phyloP scores from a whole-genome alignment of 2,888 invertebrate species.

The Cristatella mucedo region DNA sequence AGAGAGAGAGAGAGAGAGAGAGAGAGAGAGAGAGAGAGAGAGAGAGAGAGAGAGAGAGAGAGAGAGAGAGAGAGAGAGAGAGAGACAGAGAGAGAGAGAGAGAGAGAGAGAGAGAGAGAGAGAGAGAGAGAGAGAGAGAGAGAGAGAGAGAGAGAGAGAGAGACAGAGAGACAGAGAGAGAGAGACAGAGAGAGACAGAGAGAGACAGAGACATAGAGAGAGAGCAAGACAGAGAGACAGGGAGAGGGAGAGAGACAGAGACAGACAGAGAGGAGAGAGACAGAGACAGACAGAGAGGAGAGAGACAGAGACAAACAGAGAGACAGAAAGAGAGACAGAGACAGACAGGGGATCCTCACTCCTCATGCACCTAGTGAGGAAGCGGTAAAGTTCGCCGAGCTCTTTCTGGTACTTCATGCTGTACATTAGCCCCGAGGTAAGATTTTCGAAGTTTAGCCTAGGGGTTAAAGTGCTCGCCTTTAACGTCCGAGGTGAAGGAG shows the following conservation, averaged over 20 bases:
- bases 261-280: conserved; percentile 7
- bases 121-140: conserved; percentile 10
- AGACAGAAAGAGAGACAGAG: no score
- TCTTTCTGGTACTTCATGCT: no score
- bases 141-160: conserved; percentile 4
- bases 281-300: no score
- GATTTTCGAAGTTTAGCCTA: no score
- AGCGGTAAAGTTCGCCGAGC: no score
- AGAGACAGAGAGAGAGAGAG: conserved; percentile 11
- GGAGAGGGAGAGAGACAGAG: conserved; percentile 3
- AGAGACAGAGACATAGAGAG: conserved; percentile 8
- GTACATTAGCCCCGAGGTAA: no score
- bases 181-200: conserved; percentile 8
- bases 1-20: no score
- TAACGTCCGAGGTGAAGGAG: no score
- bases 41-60: conserved; percentile 10
- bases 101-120: conserved; percentile 10
- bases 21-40: conserved; percentile 10
- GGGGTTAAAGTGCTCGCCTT: no score
- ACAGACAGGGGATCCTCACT: no score
- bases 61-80: conserved; percentile 9
- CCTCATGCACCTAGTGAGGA: no score
- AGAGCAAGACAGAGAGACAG: conserved; percentile 3
- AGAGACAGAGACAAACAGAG: no score
- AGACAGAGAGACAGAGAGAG: conserved; percentile 4